These are phyloP conservation scores for Tragulus kanchil DNA, from an alignment of 2,113 vertebrate species.

Conservation along the genomic window DNA sequence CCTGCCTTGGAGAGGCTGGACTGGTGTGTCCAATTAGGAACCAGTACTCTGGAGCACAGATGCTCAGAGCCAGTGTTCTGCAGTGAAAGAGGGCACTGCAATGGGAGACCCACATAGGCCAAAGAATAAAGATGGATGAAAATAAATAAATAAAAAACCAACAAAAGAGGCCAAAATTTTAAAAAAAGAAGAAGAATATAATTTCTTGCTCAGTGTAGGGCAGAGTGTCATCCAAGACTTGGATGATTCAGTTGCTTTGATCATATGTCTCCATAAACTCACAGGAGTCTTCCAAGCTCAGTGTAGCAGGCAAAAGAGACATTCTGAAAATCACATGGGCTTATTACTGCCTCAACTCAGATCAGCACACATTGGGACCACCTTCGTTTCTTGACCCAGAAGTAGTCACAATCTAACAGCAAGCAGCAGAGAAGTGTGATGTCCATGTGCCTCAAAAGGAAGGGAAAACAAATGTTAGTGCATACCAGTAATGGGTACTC, in stretches of 20 bases:
- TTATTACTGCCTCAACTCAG: not conserved
- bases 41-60: too few species aligned
- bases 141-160: too few species aligned
- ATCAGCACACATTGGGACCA: accelerated
- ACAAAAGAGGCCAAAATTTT: too few species aligned
- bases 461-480: not conserved
- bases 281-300: not conserved
- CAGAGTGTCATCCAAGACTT: not conserved
- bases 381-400: not conserved
- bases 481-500: accelerated
- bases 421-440: not conserved
- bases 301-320: not conserved
- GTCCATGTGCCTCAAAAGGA: not conserved
- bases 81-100: too few species aligned
- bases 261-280: accelerated
- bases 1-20: too few species aligned
- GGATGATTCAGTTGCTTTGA: not conserved
- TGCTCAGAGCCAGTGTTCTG: too few species aligned
- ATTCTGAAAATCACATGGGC: not conserved
- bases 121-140: too few species aligned
- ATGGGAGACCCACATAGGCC: too few species aligned
- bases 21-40: too few species aligned
- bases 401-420: not conserved
- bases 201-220: not conserved
- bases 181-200: too few species aligned